phyloP scores from a whole-genome alignment of 2,888 invertebrate genomes.

The Acrobasis repandana region DNA sequence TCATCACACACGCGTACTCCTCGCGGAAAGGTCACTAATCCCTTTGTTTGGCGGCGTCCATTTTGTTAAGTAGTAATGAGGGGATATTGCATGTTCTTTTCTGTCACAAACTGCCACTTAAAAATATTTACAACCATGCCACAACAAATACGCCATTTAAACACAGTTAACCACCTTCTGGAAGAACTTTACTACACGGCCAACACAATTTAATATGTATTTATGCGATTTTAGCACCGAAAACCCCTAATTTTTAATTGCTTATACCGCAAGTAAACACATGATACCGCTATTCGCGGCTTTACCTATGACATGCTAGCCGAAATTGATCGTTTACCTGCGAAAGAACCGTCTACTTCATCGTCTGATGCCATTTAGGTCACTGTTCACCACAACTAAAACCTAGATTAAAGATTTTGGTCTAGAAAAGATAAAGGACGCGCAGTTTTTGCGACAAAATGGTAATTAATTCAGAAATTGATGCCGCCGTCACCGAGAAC shows the following conservation, averaged over 20 bases:
- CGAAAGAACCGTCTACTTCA: slow-evolving; percentile 93
- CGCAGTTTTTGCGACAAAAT: slow-evolving; percentile 83
- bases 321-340: slow-evolving; percentile 87
- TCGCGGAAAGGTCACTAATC: slow-evolving; percentile 85
- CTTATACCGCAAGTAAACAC: slow-evolving; percentile 83
- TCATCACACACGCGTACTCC: slow-evolving; percentile 61
- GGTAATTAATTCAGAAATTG: slow-evolving; percentile 83
- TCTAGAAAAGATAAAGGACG: slow-evolving; percentile 80
- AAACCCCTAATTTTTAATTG: slow-evolving; percentile 79
- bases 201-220: slow-evolving; percentile 33
- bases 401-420: slow-evolving; percentile 65
- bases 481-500: slow-evolving; percentile 80
- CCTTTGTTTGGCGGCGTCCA: slow-evolving; percentile 90
- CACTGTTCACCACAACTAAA: slow-evolving; percentile 65
- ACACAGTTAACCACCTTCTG: slow-evolving; percentile 42
- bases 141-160: slow-evolving; percentile 63
- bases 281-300: slow-evolving; percentile 84
- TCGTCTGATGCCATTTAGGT: slow-evolving; percentile 92
- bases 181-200: slow-evolving; percentile 38
- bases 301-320: slow-evolving; percentile 82
- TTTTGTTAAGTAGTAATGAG: slow-evolving; percentile 89
- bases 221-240: slow-evolving; percentile 45
- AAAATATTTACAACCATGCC: slow-evolving; percentile 79
- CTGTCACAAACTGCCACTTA: slow-evolving; percentile 82
- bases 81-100: slow-evolving; percentile 86